Conservation (phyloP, 2,113 vertebrate genomes). For the Centropristis striata region DNA sequence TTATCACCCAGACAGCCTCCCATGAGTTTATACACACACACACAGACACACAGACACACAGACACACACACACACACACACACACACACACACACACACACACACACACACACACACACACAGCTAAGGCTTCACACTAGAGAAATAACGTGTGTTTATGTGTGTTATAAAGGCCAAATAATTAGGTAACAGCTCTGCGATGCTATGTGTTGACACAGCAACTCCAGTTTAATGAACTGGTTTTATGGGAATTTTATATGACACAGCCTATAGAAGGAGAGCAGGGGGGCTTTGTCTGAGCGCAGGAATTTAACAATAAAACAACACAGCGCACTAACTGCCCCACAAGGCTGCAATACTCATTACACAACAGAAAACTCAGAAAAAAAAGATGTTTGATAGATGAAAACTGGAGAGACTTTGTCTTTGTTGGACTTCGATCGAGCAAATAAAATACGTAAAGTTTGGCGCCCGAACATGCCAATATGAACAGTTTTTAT, state of each 20-base stretch:
- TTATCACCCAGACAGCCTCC: constrained; percentile 13
- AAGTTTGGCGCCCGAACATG: not conserved
- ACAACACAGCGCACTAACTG: not conserved
- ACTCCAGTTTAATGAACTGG: constrained; percentile 51
- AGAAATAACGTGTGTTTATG: not conserved
- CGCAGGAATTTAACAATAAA: constrained; percentile 37
- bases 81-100: not conserved
- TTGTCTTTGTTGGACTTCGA: not conserved
- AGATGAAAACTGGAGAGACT: not conserved
- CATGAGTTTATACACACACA: constrained; percentile 3
- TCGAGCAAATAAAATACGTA: too few relatives aligned
- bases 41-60: not conserved
- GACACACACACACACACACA: not conserved
- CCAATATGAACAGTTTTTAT: too few relatives aligned
- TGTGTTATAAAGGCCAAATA: constrained; percentile 33
- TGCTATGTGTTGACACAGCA: constrained; percentile 62
- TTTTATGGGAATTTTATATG: constrained; percentile 53
- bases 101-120: not conserved
- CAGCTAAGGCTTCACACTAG: not conserved
- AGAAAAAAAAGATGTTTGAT: not conserved
- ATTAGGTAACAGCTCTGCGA: constrained; percentile 18
- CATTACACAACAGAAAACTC: constrained; percentile 5
- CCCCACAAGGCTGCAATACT: not conserved
- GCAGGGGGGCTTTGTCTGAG: constrained; percentile 9
- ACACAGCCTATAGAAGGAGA: not conserved